phyloP scores from a whole-genome alignment of 2,888 invertebrate species.

The Melieria crassipennis region DNA sequence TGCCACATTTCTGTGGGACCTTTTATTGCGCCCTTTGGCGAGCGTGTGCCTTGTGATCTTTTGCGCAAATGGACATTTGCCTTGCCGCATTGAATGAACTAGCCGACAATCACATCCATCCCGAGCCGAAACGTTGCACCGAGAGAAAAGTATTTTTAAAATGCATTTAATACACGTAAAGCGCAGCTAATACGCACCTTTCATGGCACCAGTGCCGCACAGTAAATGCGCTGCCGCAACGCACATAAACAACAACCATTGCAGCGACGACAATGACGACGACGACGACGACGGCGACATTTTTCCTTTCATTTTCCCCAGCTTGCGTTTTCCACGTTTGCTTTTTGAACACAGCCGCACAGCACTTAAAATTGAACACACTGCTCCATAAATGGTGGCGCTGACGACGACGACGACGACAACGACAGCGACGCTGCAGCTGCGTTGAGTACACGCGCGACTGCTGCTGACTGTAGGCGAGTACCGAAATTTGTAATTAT shows the following conservation, averaged over 20 bases:
- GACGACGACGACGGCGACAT: slow-evolving; percentile 10
- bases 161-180: too few species aligned
- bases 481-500: background rate
- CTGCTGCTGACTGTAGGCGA: too few species aligned
- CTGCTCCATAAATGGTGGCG: background rate
- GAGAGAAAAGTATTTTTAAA: too few species aligned
- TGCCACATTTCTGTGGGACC: too few species aligned
- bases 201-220: slow-evolving; percentile 15
- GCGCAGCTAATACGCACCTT: slow-evolving; percentile 20
- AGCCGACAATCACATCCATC: too few species aligned
- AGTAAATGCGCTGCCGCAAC: slow-evolving; percentile 14
- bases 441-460: background rate
- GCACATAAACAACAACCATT: slow-evolving; percentile 9
- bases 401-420: background rate
- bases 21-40: too few species aligned
- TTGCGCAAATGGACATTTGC: too few species aligned
- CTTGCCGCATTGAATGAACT: too few species aligned
- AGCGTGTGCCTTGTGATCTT: too few species aligned
- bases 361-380: too few species aligned
- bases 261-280: slow-evolving; percentile 18
- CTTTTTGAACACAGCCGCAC: too few species aligned
- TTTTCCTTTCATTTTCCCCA: background rate
- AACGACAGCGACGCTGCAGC: background rate
- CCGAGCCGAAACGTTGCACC: too few species aligned
- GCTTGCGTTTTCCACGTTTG: background rate